Evolutionary conservation across 2,797 vertebrate species (phyloP).

Genomic region (Esox masquinongy): DNA sequence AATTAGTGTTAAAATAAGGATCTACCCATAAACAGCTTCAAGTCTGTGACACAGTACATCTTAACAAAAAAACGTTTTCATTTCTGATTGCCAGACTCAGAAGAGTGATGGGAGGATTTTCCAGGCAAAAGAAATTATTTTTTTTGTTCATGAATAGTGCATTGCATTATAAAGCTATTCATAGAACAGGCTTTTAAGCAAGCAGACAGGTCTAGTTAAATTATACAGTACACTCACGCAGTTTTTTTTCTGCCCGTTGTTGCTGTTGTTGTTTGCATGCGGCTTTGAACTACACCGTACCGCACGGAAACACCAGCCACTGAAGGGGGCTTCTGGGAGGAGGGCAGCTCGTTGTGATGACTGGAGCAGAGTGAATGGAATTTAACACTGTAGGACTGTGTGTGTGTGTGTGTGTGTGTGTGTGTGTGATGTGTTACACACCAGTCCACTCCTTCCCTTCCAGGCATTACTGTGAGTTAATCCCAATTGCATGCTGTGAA

Average conservation of each 20-base stretch:
- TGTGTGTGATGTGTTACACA: too few relatives aligned
- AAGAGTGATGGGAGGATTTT: neutral
- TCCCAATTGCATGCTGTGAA: too few relatives aligned
- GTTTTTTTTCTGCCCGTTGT: neutral
- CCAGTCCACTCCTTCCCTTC: too few relatives aligned
- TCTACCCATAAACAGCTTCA: neutral
- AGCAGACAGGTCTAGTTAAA: constrained; percentile 18
- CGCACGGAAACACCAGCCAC: neutral
- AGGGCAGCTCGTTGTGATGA: too few relatives aligned
- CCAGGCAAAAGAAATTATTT: neutral
- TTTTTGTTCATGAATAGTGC: constrained; percentile 28
- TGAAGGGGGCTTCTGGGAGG: too few relatives aligned
- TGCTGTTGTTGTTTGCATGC: neutral
- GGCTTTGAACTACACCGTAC: neutral
- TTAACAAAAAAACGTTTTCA: neutral
- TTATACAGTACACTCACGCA: constrained; percentile 30
- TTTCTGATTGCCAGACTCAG: neutral
- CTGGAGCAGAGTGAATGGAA: too few relatives aligned
- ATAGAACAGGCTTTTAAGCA: constrained; percentile 30
- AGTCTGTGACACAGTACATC: neutral
- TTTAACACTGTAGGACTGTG: too few relatives aligned
- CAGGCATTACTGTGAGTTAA: too few relatives aligned
- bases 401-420: too few relatives aligned
- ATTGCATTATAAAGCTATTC: constrained; percentile 27
- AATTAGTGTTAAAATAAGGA: neutral